phyloP scores from a whole-genome alignment of 2,797 vertebrate genomes.

The Salmo trutta region DNA sequence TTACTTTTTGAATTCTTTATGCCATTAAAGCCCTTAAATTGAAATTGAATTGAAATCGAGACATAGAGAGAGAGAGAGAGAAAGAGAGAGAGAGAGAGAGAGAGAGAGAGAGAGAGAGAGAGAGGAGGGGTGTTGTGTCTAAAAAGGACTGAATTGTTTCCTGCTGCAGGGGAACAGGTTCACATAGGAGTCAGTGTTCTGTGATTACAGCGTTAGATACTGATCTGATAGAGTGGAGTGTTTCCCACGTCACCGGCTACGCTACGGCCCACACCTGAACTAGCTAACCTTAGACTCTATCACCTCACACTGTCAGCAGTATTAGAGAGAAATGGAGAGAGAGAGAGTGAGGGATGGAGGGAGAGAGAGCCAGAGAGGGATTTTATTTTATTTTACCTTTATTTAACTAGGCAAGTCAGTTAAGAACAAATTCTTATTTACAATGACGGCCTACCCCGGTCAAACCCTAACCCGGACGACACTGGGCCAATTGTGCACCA shows the following conservation, averaged over 20 bases:
- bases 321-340: background rate
- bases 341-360: background rate
- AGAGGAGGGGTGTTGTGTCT: conserved; percentile 24
- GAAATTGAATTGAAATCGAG: no score
- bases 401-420: no score
- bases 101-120: no score
- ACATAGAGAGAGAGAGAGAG: conserved; percentile 4
- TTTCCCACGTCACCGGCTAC: conserved; percentile 41
- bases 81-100: conserved; percentile 13
- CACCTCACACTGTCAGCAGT: no score
- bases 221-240: conserved; percentile 32
- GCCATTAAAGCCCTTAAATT: no score
- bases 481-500: no score
- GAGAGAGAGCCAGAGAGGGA: background rate
- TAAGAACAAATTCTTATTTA: no score
- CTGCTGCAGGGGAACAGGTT: conserved; percentile 39
- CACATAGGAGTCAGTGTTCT: conserved; percentile 60
- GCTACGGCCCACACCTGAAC: conserved; percentile 53
- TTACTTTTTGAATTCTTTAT: no score
- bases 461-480: no score
- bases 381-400: no score
- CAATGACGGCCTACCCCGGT: no score
- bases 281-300: no score
- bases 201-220: conserved; percentile 60
- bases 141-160: conserved; percentile 63